Percentiles rank a stretch among this genome's conserved stretches.
Evolutionary conservation across 64 coral and sea anemone genomes (phyloP).

Genomic region (Dendrophyllia cribrosa): DNA sequence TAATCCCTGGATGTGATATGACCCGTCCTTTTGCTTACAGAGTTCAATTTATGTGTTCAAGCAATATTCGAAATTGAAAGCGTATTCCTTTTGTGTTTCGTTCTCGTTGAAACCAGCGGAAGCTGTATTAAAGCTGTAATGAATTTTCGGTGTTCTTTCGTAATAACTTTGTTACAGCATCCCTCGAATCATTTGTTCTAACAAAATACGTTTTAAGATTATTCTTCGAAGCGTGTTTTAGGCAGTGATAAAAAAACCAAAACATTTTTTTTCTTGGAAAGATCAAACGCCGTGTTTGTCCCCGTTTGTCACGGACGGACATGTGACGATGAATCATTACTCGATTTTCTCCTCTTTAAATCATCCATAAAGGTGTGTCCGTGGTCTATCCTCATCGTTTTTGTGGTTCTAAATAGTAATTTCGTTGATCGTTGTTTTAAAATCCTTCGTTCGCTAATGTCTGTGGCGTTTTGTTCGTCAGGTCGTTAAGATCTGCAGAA

Average conservation of each 20-base stretch:
- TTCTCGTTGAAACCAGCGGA: not conserved
- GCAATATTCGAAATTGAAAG: slow-evolving; percentile 33
- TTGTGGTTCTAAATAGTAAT: not conserved
- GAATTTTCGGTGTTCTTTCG: not conserved
- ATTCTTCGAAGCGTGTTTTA: not conserved
- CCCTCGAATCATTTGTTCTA: not conserved
- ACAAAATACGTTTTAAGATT: not conserved
- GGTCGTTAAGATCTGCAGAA: too few species aligned
- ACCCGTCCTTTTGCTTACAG: not conserved
- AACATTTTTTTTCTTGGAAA: not conserved
- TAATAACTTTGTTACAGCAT: not conserved
- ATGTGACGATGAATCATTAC: not conserved
- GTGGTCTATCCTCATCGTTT: not conserved
- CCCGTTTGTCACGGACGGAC: too few species aligned
- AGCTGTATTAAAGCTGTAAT: not conserved
- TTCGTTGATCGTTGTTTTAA: not conserved
- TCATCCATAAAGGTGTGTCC: not conserved
- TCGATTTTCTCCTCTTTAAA: not conserved
- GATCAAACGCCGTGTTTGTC: not conserved
- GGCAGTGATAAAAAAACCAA: not conserved
- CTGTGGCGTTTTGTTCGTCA: too few species aligned
- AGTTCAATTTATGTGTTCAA: not conserved
- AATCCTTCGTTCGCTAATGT: not conserved
- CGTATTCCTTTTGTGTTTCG: slow-evolving; percentile 1
- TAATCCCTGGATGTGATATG: not conserved